Conservation (phyloP, 2,113 vertebrate species). For the Oreochromis aureus region DNA sequence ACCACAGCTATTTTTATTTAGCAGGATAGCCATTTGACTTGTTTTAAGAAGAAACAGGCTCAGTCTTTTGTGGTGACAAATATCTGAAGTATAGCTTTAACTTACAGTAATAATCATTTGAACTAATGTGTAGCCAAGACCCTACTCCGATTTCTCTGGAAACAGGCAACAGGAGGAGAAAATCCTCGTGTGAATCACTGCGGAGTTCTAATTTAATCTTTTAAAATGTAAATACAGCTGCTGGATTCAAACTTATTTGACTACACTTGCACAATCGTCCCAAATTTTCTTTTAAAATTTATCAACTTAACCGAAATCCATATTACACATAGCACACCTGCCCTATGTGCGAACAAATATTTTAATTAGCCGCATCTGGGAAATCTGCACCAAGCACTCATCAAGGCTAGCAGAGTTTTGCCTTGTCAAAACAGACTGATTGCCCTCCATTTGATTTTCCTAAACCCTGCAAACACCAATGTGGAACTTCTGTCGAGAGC, state of each 20-base stretch:
- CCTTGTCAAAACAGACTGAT: slow-evolving; percentile 38
- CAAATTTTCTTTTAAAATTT: background rate
- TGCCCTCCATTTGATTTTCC: slow-evolving; percentile 49
- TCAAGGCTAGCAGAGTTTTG: background rate
- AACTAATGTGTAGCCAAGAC: background rate
- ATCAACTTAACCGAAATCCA: background rate
- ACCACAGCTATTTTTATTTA: background rate
- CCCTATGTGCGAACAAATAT: background rate
- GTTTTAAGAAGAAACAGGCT: background rate
- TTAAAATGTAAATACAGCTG: background rate
- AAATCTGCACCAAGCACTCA: slow-evolving; percentile 10
- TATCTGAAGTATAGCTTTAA: background rate
- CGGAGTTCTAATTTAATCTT: background rate
- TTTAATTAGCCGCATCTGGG: background rate
- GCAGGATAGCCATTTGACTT: background rate
- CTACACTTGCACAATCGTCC: background rate
- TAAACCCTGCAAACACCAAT: slow-evolving; percentile 38
- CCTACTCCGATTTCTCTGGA: background rate
- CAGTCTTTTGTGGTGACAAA: background rate
- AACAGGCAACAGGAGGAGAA: background rate
- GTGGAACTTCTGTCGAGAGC: slow-evolving; percentile 34
- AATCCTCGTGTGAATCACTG: background rate
- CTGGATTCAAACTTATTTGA: background rate
- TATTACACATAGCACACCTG: background rate
- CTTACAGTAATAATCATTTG: background rate